Evolutionary conservation across 2,797 vertebrate species (phyloP).

Genomic region (Xenopus petersii): DNA sequence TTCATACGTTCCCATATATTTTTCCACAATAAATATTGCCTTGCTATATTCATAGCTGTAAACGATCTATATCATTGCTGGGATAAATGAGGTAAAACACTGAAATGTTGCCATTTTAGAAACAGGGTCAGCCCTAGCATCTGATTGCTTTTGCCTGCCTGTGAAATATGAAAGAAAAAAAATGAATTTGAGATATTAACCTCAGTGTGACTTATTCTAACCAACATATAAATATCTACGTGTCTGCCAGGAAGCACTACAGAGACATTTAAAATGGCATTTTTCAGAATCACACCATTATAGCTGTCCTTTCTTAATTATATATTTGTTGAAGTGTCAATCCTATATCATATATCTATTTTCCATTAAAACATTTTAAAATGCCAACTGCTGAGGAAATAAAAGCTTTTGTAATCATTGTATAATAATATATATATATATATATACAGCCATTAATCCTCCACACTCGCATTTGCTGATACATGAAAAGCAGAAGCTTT

Average conservation of each 20-base stretch:
- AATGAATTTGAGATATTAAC: slow-evolving; percentile 19
- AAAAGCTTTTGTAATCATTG: not conserved
- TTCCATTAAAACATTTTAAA: slow-evolving; percentile 12
- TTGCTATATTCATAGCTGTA: not conserved
- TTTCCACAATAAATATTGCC: slow-evolving; percentile 14
- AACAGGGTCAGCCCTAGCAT: slow-evolving; percentile 7
- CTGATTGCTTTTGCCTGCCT: slow-evolving; percentile 12
- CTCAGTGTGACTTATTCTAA: slow-evolving; percentile 25
- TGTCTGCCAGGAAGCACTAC: slow-evolving; percentile 6
- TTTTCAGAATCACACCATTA: slow-evolving; percentile 12
- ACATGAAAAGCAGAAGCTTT: too few species aligned
- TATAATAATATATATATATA: not conserved
- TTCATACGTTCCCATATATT: slow-evolving; percentile 6
- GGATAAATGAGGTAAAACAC: slow-evolving; percentile 25
- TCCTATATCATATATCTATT: slow-evolving; percentile 21
- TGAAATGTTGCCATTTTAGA: slow-evolving; percentile 16
- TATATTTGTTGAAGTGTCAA: too few species aligned
- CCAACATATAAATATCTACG: slow-evolving; percentile 5
- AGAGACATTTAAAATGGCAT: slow-evolving; percentile 1
- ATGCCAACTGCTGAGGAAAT: slow-evolving; percentile 1
- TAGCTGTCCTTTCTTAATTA: slow-evolving; percentile 22
- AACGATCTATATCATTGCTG: slow-evolving; percentile 23
- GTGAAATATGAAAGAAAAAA: slow-evolving; percentile 24
- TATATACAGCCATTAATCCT: not conserved
- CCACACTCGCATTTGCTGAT: not conserved